Conservation (phyloP, 2,888 invertebrate genomes). For the Cantharis nigra region DNA sequence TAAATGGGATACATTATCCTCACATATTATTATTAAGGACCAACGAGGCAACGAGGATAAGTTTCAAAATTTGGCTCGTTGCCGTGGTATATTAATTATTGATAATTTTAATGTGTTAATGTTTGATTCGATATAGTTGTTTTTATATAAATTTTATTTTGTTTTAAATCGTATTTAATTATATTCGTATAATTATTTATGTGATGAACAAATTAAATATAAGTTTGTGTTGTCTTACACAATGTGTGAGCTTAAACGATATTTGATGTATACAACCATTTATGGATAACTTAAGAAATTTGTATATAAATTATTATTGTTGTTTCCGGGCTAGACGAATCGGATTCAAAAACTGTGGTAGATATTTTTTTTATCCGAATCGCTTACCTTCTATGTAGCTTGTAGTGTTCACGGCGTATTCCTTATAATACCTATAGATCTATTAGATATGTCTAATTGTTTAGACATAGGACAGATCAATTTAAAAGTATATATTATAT, state of each 20-base stretch:
- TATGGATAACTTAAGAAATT: constrained; percentile 52
- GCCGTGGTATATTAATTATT: constrained; percentile 50
- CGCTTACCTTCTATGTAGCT: constrained; percentile 51
- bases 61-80: constrained; percentile 44
- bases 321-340: constrained; percentile 43
- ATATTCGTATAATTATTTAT: constrained; percentile 43
- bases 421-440: constrained; percentile 50
- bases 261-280: constrained; percentile 53
- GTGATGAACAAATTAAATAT: constrained; percentile 47
- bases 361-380: constrained; percentile 29
- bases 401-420: constrained; percentile 53
- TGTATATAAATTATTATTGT: constrained; percentile 54
- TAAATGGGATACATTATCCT: constrained; percentile 58
- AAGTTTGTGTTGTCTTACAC: constrained; percentile 49
- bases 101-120: constrained; percentile 44
- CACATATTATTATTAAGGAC: constrained; percentile 57
- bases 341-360: constrained; percentile 17
- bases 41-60: constrained; percentile 53
- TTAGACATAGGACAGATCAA: constrained; percentile 54
- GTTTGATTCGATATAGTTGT: constrained; percentile 45
- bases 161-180: constrained; percentile 42
- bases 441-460: constrained; percentile 55
- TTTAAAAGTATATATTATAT: constrained; percentile 56
- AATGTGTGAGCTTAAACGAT: constrained; percentile 45
- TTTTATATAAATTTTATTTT: constrained; percentile 51